Evolutionary conservation across 2,797 vertebrate species (phyloP).

Genomic region (Aldrovandia affinis): DNA sequence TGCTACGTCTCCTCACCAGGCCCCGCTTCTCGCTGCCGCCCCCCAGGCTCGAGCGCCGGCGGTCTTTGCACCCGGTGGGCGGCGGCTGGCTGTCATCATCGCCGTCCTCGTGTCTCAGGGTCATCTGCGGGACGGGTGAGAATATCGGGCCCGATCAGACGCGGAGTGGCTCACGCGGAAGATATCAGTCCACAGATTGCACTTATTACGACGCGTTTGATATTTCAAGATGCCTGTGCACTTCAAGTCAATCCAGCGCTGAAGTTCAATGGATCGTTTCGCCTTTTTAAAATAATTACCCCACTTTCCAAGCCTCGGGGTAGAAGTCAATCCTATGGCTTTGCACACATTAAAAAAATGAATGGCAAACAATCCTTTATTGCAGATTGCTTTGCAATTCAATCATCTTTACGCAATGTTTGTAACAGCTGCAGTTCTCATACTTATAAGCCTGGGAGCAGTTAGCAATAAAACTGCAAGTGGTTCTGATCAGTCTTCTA

Average conservation of each 20-base stretch:
- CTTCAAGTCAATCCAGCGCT: background rate
- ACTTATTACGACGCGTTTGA: background rate
- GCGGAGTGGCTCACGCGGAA: background rate
- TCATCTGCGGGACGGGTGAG: constrained; percentile 70
- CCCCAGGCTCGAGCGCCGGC: constrained; percentile 83
- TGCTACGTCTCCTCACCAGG: constrained; percentile 88
- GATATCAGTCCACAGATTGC: background rate
- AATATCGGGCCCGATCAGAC: background rate
- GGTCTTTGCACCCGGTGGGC: constrained; percentile 78
- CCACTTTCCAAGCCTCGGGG: background rate
- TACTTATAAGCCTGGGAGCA: background rate
- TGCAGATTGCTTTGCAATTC: too few species aligned
- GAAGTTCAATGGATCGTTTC: background rate
- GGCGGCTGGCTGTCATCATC: constrained; percentile 80
- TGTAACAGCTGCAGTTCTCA: background rate
- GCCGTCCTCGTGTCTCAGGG: constrained; percentile 85
- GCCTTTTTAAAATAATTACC: background rate
- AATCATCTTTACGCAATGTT: background rate
- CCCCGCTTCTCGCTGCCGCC: constrained; percentile 78
- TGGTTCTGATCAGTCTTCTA: background rate
- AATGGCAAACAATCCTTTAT: background rate
- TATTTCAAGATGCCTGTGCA: background rate
- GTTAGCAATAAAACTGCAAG: background rate
- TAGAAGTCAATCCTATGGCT: background rate
- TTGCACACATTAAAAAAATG: background rate